A percentile compares a stretch with the other conserved stretches of the same genome.
Evolutionary conservation across 2,113 vertebrate genomes (phyloP).

Genomic region (Furnarius figulus): DNA sequence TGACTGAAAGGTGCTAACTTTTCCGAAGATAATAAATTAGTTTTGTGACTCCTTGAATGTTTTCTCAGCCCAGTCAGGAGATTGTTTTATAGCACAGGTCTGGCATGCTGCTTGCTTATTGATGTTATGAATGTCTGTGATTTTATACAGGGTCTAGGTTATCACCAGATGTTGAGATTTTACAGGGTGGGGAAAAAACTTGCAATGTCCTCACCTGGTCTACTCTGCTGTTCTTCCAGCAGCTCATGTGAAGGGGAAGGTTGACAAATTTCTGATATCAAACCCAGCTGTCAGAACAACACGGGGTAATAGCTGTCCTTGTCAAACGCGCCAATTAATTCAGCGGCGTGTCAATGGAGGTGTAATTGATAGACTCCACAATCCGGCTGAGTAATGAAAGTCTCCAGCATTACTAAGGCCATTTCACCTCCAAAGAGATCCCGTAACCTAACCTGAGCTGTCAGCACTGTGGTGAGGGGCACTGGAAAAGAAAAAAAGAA

Average conservation of each 20-base stretch:
- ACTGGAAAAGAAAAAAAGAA: not conserved
- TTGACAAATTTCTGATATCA: slow-evolving; percentile 84
- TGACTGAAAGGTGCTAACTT: slow-evolving; percentile 30
- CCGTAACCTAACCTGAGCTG: slow-evolving; percentile 15
- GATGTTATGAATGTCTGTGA: not conserved
- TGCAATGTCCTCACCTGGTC: not conserved
- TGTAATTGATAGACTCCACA: slow-evolving; percentile 81
- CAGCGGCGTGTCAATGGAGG: slow-evolving; percentile 68
- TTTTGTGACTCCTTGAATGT: not conserved
- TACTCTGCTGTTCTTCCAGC: slow-evolving; percentile 62
- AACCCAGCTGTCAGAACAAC: slow-evolving; percentile 80
- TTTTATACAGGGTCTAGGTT: slow-evolving; percentile 49
- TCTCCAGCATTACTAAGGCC: slow-evolving; percentile 57
- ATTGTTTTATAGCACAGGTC: not conserved
- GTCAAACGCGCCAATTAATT: slow-evolving; percentile 80
- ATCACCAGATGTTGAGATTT: not conserved
- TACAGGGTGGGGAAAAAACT: not conserved
- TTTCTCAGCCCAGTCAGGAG: not conserved
- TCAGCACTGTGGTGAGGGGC: not conserved
- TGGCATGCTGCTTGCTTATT: not conserved
- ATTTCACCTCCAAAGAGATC: slow-evolving; percentile 29
- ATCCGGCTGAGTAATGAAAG: slow-evolving; percentile 77
- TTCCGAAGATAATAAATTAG: slow-evolving; percentile 9
- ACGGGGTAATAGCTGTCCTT: slow-evolving; percentile 80
- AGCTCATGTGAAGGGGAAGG: slow-evolving; percentile 63